These are phyloP conservation scores for Neotoma lepida DNA, from an alignment of 2,113 vertebrate genomes.

Conservation along the genomic window DNA sequence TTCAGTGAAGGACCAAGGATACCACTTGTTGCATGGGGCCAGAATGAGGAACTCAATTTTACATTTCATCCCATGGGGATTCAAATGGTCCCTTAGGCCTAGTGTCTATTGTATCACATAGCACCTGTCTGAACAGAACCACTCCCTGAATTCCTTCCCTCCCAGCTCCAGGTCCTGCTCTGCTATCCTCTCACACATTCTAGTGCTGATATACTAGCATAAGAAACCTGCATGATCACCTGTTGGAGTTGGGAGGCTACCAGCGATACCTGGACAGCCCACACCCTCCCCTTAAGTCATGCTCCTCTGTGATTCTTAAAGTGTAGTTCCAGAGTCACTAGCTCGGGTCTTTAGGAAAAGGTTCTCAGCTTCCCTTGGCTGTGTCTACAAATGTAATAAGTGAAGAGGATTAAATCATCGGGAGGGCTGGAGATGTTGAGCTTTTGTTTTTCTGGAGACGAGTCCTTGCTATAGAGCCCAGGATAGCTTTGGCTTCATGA, in stretches of 20 bases:
- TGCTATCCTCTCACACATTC: fast-evolving
- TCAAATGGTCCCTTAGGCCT: not conserved
- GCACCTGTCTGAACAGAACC: not conserved
- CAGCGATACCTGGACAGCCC: fast-evolving
- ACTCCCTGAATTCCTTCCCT: not conserved
- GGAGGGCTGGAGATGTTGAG: not conserved
- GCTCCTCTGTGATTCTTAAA: not conserved
- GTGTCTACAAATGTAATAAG: not conserved
- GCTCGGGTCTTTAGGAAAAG: not conserved
- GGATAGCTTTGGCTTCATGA: not conserved
- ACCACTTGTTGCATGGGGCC: not conserved
- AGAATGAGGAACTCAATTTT: not conserved
- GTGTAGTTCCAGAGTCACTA: not conserved
- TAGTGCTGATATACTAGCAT: not conserved
- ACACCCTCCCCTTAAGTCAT: not conserved
- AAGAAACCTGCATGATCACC: not conserved
- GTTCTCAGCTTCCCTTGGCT: not conserved
- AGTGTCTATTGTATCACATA: not conserved
- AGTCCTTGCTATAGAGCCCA: not conserved
- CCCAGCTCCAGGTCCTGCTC: not conserved
- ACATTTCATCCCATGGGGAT: not conserved
- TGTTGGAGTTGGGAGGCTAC: not conserved
- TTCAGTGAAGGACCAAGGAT: not conserved
- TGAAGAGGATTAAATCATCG: not conserved
- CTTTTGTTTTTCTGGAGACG: not conserved